Evolutionary conservation across 1,140 invertebrate species (phyloP), one percentile per base, ranked within the genome.

Genomic region (Paraescarpia echinospica): DNA sequence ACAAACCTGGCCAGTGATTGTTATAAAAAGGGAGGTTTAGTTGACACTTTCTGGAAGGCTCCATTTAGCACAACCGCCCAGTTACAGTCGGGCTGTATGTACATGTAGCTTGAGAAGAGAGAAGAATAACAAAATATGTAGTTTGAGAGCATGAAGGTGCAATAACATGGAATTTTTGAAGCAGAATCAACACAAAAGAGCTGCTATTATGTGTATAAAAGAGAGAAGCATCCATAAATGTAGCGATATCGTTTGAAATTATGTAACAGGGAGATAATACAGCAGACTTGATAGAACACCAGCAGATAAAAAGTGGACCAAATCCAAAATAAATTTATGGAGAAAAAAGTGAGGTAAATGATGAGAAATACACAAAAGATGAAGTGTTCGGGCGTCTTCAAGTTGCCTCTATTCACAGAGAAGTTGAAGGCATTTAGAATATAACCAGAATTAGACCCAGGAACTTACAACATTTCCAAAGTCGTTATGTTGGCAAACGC

Each of bases 401-500:
- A 27, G 59, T 18, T 4, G 59, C 22, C 51, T 27, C 35, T 35
- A 59, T 31, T 35, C 35, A 89, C 91, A 90, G 90, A 35, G 31
- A 33, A 34, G 22, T 27, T 77, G 31, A 92, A 89, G 92, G 92
- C 33, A 89, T 93, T 41, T 89, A 18, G n/a, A n/a, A 92, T 89
- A 91, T 91, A 93, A 89, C 1, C 35, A 5, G 2, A 92, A 31
- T 92, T 77, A 31, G 93, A 77, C 41, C 4, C 59, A 77, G 59
- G 59, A 89, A 97, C 97, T 97, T 96, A 97, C 97, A 97, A 94
- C 94, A 96, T 96, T 92, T 96, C 95, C 34, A 98, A 96, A 93
- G 96, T 97, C n/a, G 96, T 95, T 33, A 97, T 95, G 31, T 97
- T 97, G 90, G 96, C 95, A 93, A 98, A 98, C 1, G 97, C 97